A percentile compares a stretch with the other conserved stretches of the same genome.
phyloP scores from a whole-genome alignment of 2,888 invertebrate species.

The Gymnosoma rotundatum region DNA sequence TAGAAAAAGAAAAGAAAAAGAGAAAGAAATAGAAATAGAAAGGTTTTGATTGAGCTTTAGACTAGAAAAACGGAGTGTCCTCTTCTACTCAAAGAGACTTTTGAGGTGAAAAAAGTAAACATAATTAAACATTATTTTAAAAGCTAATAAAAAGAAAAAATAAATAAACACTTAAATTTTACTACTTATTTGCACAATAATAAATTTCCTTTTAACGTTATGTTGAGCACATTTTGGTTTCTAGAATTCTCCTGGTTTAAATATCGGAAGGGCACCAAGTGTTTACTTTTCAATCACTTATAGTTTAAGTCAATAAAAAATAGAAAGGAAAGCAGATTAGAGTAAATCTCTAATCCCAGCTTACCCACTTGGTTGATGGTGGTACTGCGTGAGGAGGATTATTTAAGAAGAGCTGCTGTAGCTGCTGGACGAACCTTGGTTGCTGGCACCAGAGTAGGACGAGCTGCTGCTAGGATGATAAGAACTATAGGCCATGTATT shows the following conservation, averaged over 20 bases:
- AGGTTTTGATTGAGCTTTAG: slow-evolving; percentile 28
- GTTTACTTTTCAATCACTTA: slow-evolving; percentile 56
- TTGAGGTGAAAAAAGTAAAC: slow-evolving; percentile 41
- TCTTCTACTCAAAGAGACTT: slow-evolving; percentile 49
- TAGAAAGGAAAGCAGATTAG: slow-evolving; percentile 43
- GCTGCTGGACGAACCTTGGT: slow-evolving; percentile 75
- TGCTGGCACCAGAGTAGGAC: slow-evolving; percentile 83
- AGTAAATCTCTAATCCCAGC: slow-evolving; percentile 47
- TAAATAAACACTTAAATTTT: slow-evolving; percentile 52
- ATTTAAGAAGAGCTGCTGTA: slow-evolving; percentile 76
- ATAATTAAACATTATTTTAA: slow-evolving; percentile 49
- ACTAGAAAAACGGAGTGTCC: slow-evolving; percentile 58
- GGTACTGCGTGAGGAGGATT: background rate
- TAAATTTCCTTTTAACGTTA: slow-evolving; percentile 28
- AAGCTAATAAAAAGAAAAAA: slow-evolving; percentile 42
- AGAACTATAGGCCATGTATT: slow-evolving; percentile 87
- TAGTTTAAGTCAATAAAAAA: slow-evolving; percentile 48
- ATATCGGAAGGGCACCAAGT: slow-evolving; percentile 41
- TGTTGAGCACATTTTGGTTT: slow-evolving; percentile 37
- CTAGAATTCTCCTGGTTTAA: slow-evolving; percentile 45
- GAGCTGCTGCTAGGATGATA: slow-evolving; percentile 87
- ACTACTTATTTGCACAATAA: slow-evolving; percentile 40
- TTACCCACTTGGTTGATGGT: slow-evolving; percentile 16
- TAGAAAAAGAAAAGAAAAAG: slow-evolving; percentile 17
- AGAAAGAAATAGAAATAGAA: slow-evolving; percentile 19